Percentiles rank a stretch among this genome's conserved stretches.
Evolutionary conservation across 2,797 vertebrate species (phyloP).

Genomic region (Channallabes apus): DNA sequence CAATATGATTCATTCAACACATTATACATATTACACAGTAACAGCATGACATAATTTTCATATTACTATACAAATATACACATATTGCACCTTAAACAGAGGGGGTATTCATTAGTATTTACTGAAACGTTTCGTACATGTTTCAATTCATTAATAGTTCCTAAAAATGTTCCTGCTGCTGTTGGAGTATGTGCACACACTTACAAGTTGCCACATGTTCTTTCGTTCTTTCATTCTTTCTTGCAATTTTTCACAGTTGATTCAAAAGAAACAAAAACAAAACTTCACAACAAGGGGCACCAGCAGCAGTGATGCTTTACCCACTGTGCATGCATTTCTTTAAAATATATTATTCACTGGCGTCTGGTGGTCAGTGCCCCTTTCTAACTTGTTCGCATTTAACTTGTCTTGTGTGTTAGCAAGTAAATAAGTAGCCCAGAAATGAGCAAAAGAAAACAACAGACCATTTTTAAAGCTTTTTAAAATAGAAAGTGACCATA

Average conservation of each 20-base stretch:
- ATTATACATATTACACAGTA: background rate
- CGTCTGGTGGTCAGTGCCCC: no score
- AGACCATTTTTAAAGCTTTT: no score
- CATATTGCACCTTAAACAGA: background rate
- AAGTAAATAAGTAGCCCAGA: no score
- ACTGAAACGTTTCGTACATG: background rate
- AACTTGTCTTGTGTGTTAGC: no score
- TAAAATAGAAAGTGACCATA: no score
- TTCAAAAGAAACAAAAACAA: background rate
- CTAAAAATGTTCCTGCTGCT: background rate
- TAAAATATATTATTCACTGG: no score
- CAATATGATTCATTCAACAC: background rate
- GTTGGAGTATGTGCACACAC: background rate
- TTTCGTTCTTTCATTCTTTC: background rate
- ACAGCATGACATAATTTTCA: background rate
- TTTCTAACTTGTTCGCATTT: no score
- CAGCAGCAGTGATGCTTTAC: background rate
- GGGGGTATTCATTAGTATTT: background rate
- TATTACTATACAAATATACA: background rate
- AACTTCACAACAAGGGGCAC: background rate
- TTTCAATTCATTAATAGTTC: no score
- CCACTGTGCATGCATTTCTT: no score
- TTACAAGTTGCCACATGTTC: background rate
- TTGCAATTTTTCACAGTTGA: background rate
- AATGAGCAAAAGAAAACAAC: no score